Evolutionary conservation across 2,888 invertebrate genomes (phyloP), one percentile per base, ranked within the genome.

Genomic region (Sturmia bella): DNA sequence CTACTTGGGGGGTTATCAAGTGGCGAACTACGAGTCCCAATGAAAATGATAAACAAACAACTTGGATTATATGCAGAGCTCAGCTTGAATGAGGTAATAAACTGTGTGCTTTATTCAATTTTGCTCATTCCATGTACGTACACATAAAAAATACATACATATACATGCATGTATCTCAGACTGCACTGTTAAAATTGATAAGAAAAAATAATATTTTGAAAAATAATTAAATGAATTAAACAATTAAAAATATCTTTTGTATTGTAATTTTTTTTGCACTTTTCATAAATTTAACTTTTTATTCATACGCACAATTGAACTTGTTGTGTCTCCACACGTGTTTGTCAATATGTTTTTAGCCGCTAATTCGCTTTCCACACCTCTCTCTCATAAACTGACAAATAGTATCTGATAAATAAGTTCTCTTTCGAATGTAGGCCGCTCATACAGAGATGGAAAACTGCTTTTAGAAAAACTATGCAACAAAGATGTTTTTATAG

Each of bases 1-100:
- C 56, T 78, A 75, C 74, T 73, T 69, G 76, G 81, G 80, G 76
- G 83, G 83, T 84, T 84, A 84, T 84, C 83, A 73, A 54, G 45
- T 52, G 15, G 12, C 56, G 61, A 66, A 76, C 64, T 43, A 19
- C 24, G 17, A 32, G 69, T 57, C 59, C 37, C 63, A 72, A 70
- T 70, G 5, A 50, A n/a, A n/a, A 57, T 12, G 41, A 54, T 61
- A 56, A 41, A 37, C 9, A 24, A 1, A 43, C 50, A 59, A 32
- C 12, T 21, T 21, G 19, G 24, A 17, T 59, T 66, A 43, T 57
- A 17, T 45, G 39, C 21, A n/a, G 15, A 21, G n/a, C 19, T 52
- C 48, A 56, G 32, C 52, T 72, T 66, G 2, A 39, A 19, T 61
- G 52, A 63, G 63, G 63, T 41, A 63, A 68, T 48, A 41, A 19